These are phyloP conservation scores for Promerops cafer DNA, from an alignment of 2,113 vertebrate genomes.

Conservation along the genomic window DNA sequence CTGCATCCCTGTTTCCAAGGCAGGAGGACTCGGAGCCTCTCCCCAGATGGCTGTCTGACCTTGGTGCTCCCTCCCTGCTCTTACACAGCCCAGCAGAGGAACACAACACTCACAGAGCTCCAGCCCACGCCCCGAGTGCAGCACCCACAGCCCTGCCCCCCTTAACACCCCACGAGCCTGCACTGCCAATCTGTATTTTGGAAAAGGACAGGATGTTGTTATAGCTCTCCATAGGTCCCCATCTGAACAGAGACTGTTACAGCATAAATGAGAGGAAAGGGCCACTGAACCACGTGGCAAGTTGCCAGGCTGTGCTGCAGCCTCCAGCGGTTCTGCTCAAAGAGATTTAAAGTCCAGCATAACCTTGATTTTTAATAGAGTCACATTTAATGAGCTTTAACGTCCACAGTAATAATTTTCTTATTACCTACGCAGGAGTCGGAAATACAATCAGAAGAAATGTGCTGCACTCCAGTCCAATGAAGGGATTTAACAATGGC, in stretches of 20 bases:
- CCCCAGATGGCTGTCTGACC: not conserved
- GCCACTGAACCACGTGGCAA: slow-evolving; percentile 40
- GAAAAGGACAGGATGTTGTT: not conserved
- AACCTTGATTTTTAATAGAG: slow-evolving; percentile 73
- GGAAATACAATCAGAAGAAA: slow-evolving; percentile 33
- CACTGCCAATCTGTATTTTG: not conserved
- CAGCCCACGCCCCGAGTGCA: not conserved
- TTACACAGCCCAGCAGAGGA: not conserved
- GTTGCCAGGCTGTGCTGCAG: slow-evolving; percentile 52
- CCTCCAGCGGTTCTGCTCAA: slow-evolving; percentile 48
- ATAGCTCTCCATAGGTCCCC: not conserved
- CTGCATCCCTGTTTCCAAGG: not conserved
- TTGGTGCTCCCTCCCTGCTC: not conserved
- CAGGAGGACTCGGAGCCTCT: not conserved
- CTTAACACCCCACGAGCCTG: not conserved
- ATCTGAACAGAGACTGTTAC: slow-evolving; percentile 13
- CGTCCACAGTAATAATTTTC: slow-evolving; percentile 63
- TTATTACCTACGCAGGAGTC: slow-evolving; percentile 61
- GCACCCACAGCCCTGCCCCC: not conserved
- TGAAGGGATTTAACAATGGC: slow-evolving; percentile 41
- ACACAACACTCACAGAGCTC: not conserved
- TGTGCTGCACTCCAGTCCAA: slow-evolving; percentile 5
- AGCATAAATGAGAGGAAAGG: slow-evolving; percentile 42
- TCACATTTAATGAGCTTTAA: slow-evolving; percentile 73
- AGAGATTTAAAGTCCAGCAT: slow-evolving; percentile 69